Conservation (phyloP, 2,888 invertebrate genomes). For the Eupithecia centaureata region DNA sequence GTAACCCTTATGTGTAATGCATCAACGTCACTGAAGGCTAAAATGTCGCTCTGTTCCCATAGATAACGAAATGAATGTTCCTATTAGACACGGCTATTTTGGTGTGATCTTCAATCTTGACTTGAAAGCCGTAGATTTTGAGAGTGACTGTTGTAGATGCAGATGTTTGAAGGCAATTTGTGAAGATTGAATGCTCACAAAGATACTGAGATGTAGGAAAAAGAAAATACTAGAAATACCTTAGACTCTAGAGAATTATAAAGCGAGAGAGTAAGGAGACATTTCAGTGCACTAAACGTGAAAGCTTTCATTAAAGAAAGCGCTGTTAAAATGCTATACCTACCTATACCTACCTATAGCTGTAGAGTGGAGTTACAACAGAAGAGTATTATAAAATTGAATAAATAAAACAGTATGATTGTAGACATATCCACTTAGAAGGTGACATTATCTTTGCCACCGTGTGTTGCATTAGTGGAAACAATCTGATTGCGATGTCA, state of each 20-base stretch:
- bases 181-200: neutral
- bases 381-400: neutral
- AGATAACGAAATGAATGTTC: conserved; percentile 60
- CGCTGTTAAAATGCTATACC: neutral
- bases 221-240: neutral
- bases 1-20: conserved; percentile 53
- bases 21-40: conserved; percentile 62
- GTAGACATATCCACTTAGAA: neutral
- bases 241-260: neutral
- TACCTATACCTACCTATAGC: neutral
- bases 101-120: conserved; percentile 34
- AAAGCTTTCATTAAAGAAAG: neutral
- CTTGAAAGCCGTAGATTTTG: conserved; percentile 20
- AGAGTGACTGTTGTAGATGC: neutral
- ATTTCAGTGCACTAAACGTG: neutral
- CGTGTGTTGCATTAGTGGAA: neutral
- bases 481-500: neutral
- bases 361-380: neutral
- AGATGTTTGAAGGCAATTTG: neutral
- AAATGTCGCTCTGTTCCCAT: conserved; percentile 53
- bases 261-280: neutral
- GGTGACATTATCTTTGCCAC: neutral
- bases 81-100: conserved; percentile 57
- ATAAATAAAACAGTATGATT: neutral
- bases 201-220: neutral